Conservation (phyloP, 2,888 invertebrate species). For the Orchestes rusci region DNA sequence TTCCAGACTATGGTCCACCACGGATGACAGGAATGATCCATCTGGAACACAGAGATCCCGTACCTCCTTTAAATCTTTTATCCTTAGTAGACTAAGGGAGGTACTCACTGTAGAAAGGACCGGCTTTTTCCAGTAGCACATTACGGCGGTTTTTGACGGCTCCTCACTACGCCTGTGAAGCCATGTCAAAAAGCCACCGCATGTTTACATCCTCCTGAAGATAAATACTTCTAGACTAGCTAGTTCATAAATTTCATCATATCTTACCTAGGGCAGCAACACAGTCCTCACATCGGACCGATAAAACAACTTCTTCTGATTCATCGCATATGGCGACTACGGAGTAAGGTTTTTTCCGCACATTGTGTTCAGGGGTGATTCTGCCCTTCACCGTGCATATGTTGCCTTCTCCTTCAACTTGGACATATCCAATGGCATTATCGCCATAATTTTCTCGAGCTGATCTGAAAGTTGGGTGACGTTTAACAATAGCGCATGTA, state of each 20-base stretch:
- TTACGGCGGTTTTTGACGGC: neutral
- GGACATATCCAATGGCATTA: constrained; percentile 7
- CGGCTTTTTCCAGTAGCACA: neutral
- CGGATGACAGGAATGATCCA: too few relatives aligned
- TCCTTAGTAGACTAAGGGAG: neutral
- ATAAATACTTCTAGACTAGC: neutral
- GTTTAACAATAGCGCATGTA: too few relatives aligned
- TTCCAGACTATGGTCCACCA: too few relatives aligned
- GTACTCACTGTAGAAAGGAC: neutral
- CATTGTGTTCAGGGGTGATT: constrained; percentile 5
- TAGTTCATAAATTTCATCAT: neutral
- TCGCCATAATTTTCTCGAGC: constrained; percentile 3
- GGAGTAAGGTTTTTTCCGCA: neutral
- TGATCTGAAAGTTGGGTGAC: constrained; percentile 3
- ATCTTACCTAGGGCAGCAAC: neutral
- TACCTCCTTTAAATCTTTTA: too few relatives aligned
- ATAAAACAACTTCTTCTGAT: neutral
- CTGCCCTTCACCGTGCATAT: neutral
- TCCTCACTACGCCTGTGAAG: constrained; percentile 1
- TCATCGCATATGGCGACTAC: neutral
- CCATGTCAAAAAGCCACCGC: constrained; percentile 2
- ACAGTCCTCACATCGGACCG: neutral
- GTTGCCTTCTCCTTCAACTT: neutral
- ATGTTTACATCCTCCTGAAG: neutral
- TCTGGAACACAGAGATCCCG: too few relatives aligned